phyloP scores from a whole-genome alignment of 2,113 vertebrate species.

The Arizona elegans region DNA sequence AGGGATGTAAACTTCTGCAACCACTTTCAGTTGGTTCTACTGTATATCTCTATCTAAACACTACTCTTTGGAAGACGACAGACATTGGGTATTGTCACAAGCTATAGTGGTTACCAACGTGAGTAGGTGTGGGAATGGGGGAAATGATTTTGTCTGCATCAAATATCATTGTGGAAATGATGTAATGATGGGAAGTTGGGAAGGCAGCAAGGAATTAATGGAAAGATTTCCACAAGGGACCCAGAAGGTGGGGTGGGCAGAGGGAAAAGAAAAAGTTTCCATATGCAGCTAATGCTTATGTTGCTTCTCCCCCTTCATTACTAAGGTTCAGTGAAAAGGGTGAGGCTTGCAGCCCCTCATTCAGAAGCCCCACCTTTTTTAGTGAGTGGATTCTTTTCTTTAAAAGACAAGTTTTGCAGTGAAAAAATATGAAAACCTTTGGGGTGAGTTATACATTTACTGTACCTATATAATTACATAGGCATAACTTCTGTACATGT shows the following conservation, averaged over 20 bases:
- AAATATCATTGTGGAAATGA: neutral
- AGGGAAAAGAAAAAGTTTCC: neutral
- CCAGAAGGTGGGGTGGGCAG: neutral
- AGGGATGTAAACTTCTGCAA: neutral
- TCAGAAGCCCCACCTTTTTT: neutral
- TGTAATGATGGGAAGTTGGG: neutral
- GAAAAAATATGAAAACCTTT: neutral
- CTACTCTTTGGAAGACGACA: neutral
- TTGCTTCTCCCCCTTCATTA: neutral
- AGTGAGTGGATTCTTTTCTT: neutral
- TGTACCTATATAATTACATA: neutral
- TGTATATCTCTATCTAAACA: neutral
- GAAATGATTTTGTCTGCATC: neutral
- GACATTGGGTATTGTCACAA: neutral
- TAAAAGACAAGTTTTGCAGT: neutral
- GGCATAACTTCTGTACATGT: neutral
- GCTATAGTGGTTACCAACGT: neutral
- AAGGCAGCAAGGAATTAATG: neutral
- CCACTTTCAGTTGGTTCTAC: neutral
- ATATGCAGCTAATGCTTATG: neutral
- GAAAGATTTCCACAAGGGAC: neutral
- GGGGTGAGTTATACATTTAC: neutral
- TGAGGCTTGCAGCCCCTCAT: neutral
- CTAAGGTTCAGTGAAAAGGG: neutral
- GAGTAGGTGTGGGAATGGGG: neutral